Conservation (phyloP, 1,140 invertebrate species). For the Carposina sasakii region DNA sequence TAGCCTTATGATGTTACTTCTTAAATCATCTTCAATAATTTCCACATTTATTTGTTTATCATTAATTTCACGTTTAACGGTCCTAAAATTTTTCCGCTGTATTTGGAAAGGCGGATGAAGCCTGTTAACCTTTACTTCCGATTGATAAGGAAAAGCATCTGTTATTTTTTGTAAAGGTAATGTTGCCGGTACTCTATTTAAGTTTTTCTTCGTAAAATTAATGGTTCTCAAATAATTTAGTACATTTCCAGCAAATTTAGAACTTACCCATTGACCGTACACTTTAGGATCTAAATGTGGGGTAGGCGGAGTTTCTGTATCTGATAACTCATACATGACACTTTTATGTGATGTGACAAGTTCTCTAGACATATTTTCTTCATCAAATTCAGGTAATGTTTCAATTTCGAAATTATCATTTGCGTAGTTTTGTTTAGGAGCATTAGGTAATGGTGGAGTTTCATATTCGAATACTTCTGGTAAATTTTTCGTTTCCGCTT, state of each 20-base stretch:
- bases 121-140: constrained; percentile 43
- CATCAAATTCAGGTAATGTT: constrained; percentile 8
- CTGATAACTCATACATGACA: constrained; percentile 25
- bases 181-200: constrained; percentile 39
- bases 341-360: constrained; percentile 9
- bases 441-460: constrained; percentile 36
- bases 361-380: not conserved
- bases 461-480: constrained; percentile 41
- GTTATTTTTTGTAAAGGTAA: constrained; percentile 44
- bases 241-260: constrained; percentile 50
- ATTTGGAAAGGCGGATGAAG: constrained; percentile 34
- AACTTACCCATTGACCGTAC: constrained; percentile 53
- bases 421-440: constrained; percentile 8
- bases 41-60: constrained; percentile 50
- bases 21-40: constrained; percentile 47
- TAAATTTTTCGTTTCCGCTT: constrained; percentile 21
- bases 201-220: constrained; percentile 34
- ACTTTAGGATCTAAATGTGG: constrained; percentile 33
- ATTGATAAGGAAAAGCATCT: constrained; percentile 55
- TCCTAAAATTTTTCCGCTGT: constrained; percentile 32
- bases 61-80: constrained; percentile 19
- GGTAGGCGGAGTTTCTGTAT: constrained; percentile 37
- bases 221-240: constrained; percentile 56
- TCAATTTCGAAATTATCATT: constrained; percentile 5
- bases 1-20: constrained; percentile 36